phyloP scores from a whole-genome alignment of 1,140 invertebrate species.

The Thrips palmi region DNA sequence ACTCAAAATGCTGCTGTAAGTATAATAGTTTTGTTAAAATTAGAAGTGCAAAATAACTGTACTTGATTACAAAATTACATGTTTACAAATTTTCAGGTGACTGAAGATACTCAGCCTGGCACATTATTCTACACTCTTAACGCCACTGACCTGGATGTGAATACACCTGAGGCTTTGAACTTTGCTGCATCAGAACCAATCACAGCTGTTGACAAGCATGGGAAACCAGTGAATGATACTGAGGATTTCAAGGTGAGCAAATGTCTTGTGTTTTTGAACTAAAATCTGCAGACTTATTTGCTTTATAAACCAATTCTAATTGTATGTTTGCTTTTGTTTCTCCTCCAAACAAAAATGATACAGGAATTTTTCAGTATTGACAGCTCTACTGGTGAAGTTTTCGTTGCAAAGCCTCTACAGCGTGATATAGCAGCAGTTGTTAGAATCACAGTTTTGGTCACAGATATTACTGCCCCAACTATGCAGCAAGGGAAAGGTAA shows the following conservation, averaged over 20 bases:
- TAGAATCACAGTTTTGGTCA: slow-evolving; percentile 57
- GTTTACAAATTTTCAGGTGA: slow-evolving; percentile 24
- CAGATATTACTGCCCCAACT: slow-evolving; percentile 56
- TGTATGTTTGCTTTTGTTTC: slow-evolving; percentile 3
- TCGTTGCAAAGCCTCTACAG: slow-evolving; percentile 41
- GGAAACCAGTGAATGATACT: slow-evolving; percentile 41
- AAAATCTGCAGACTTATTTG: slow-evolving; percentile 4
- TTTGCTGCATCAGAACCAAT: slow-evolving; percentile 52
- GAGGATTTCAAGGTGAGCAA: slow-evolving; percentile 24
- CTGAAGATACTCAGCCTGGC: slow-evolving; percentile 56
- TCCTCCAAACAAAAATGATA: slow-evolving; percentile 18
- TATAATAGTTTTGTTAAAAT: slow-evolving; percentile 4
- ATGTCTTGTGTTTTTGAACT: slow-evolving; percentile 1
- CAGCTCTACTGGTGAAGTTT: slow-evolving; percentile 46
- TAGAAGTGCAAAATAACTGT: background rate
- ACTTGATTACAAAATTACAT: slow-evolving; percentile 2
- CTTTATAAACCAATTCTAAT: slow-evolving; percentile 12
- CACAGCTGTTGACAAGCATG: slow-evolving; percentile 63
- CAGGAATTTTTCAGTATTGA: slow-evolving; percentile 57
- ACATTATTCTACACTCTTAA: slow-evolving; percentile 50
- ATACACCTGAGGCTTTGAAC: slow-evolving; percentile 41
- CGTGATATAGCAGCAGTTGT: slow-evolving; percentile 52
- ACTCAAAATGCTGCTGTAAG: slow-evolving; percentile 62
- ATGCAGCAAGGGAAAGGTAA: slow-evolving; percentile 60
- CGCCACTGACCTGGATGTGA: slow-evolving; percentile 67